A percentile compares a stretch with the other conserved stretches of the same genome.
Conservation (phyloP, 2,113 vertebrate species). For the Synodontis membranacea region DNA sequence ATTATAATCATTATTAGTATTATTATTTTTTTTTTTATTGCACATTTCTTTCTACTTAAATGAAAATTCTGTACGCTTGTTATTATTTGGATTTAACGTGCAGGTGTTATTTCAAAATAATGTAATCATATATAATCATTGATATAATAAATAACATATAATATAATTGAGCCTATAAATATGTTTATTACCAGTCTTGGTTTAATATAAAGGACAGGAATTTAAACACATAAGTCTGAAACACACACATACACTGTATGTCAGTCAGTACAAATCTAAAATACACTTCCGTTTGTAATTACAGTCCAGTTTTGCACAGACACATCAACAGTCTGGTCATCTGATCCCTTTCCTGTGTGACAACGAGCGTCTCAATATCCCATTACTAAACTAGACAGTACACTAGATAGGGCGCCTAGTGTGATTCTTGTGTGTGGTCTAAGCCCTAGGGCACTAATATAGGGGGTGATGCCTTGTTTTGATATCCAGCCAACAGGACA, state of each 20-base stretch:
- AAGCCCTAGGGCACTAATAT: no score
- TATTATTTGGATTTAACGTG: no score
- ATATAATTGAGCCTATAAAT: neutral
- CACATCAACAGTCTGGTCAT: slow-evolving; percentile 57
- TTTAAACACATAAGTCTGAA: neutral
- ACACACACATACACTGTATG: neutral
- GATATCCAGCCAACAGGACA: neutral
- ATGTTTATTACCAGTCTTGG: neutral
- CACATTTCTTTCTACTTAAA: neutral
- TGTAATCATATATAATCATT: no score
- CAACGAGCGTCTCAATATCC: slow-evolving; percentile 41
- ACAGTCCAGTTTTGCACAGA: neutral
- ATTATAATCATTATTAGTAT: no score
- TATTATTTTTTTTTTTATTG: no score
- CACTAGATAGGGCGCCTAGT: slow-evolving; percentile 5
- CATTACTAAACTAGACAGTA: neutral
- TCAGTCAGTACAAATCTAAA: neutral
- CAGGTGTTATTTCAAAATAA: no score
- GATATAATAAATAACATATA: no score
- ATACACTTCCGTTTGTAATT: neutral
- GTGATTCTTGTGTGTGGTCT: neutral
- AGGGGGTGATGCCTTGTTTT: neutral
- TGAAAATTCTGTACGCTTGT: neutral
- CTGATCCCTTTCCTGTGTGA: slow-evolving; percentile 74
- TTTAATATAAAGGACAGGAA: neutral